A percentile compares a stretch with the other conserved stretches of the same genome.
Evolutionary conservation across 2,797 vertebrate genomes (phyloP).

Genomic region (Sebastes vulpes): DNA sequence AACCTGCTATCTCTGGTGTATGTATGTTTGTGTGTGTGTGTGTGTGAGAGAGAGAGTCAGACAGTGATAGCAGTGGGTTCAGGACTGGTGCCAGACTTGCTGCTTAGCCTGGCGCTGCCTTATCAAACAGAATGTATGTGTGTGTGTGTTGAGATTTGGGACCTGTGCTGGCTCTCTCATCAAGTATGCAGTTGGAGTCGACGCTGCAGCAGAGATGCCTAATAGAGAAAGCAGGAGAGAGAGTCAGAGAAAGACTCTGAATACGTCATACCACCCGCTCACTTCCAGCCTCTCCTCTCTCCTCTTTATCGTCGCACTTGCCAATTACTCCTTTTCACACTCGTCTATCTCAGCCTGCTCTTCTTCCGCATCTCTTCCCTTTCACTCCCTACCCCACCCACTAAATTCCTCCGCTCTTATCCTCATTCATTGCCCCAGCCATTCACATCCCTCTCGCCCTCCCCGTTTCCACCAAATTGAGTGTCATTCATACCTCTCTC

Average conservation of each 20-base stretch:
- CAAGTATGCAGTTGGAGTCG: slow-evolving; percentile 75
- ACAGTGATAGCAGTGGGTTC: slow-evolving; percentile 19
- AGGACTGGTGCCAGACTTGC: slow-evolving; percentile 60
- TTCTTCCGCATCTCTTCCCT: slow-evolving; percentile 52
- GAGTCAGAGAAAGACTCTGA: slow-evolving; percentile 49
- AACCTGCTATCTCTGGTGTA: background rate
- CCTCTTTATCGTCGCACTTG: slow-evolving; percentile 54
- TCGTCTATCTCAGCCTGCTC: slow-evolving; percentile 57
- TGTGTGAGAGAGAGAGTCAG: background rate
- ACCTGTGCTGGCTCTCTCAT: slow-evolving; percentile 67
- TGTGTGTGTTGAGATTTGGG: slow-evolving; percentile 44
- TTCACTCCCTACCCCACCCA: slow-evolving; percentile 49
- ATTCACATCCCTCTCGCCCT: slow-evolving; percentile 43
- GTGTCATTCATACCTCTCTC: slow-evolving; percentile 61
- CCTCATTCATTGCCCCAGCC: slow-evolving; percentile 50
- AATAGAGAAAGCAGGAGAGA: slow-evolving; percentile 53
- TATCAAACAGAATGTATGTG: slow-evolving; percentile 31
- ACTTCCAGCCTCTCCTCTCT: slow-evolving; percentile 57
- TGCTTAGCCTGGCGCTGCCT: slow-evolving; percentile 53
- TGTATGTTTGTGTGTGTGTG: background rate
- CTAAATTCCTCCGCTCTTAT: slow-evolving; percentile 53
- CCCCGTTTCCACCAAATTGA: slow-evolving; percentile 56
- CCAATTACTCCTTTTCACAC: slow-evolving; percentile 76
- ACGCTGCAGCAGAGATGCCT: slow-evolving; percentile 75
- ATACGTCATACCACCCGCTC: slow-evolving; percentile 66